phyloP scores from a whole-genome alignment of 2,113 vertebrate genomes.

The Microcebus ravelobensis region DNA sequence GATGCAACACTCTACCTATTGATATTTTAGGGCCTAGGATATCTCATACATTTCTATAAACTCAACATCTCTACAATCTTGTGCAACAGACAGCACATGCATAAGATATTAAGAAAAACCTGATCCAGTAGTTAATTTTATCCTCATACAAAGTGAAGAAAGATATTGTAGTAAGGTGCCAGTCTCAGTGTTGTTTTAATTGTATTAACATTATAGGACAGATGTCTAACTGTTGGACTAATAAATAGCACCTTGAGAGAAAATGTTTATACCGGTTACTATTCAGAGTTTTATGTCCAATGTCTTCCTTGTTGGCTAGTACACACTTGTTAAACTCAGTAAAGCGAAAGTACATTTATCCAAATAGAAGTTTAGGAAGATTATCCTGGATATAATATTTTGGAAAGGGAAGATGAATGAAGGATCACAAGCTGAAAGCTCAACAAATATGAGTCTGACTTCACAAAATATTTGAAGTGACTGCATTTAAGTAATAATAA shows the following conservation, averaged over 20 bases:
- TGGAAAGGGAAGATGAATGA: background rate
- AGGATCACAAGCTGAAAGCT: background rate
- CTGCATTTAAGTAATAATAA: background rate
- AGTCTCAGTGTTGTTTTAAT: background rate
- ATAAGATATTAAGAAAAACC: background rate
- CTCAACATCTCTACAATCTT: background rate
- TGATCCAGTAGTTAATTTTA: background rate
- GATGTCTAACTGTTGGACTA: background rate
- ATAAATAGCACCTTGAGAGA: background rate
- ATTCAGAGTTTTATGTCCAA: background rate
- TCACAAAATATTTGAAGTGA: background rate
- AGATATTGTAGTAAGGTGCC: background rate
- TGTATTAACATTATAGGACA: rapidly evolving
- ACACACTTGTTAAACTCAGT: background rate
- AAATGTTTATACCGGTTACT: background rate
- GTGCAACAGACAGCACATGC: background rate
- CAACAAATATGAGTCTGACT: background rate
- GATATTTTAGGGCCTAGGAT: background rate
- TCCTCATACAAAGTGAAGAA: background rate
- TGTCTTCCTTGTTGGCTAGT: background rate
- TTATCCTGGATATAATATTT: slow-evolving; percentile 1
- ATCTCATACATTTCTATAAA: background rate
- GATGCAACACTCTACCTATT: background rate
- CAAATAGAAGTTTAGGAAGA: background rate
- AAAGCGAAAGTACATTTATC: background rate